Conservation (phyloP, 2,113 vertebrate genomes). For the Sciurus niger region DNA sequence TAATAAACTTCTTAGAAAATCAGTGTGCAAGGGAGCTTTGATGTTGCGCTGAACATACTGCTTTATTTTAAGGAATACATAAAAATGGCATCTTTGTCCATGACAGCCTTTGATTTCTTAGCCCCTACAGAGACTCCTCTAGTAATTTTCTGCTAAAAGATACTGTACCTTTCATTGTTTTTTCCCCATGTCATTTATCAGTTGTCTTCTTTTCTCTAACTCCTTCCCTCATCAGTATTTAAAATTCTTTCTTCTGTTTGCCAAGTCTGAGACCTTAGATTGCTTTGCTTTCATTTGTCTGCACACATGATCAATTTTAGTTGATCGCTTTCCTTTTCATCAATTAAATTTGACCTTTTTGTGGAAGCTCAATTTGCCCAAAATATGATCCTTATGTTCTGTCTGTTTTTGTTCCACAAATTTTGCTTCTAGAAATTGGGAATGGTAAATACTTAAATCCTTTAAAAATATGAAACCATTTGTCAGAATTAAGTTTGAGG, state of each 20-base stretch:
- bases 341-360: background rate
- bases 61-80: background rate
- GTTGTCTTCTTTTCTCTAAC: background rate
- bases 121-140: background rate
- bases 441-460: background rate
- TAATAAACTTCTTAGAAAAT: background rate
- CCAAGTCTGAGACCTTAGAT: background rate
- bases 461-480: background rate
- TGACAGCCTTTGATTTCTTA: background rate
- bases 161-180: background rate
- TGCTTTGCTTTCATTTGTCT: background rate
- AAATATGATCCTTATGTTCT: background rate
- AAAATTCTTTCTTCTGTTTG: background rate
- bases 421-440: background rate
- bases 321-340: background rate
- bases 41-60: background rate
- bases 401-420: background rate
- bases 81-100: background rate
- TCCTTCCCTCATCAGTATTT: background rate
- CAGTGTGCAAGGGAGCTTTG: background rate
- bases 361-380: background rate
- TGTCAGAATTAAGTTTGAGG: background rate
- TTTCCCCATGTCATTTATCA: background rate
- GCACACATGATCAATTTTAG: background rate
- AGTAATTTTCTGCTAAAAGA: background rate